These are phyloP conservation scores for Chrysochloris asiatica DNA, from an alignment of 2,113 vertebrate genomes.

Conservation along the genomic window DNA sequence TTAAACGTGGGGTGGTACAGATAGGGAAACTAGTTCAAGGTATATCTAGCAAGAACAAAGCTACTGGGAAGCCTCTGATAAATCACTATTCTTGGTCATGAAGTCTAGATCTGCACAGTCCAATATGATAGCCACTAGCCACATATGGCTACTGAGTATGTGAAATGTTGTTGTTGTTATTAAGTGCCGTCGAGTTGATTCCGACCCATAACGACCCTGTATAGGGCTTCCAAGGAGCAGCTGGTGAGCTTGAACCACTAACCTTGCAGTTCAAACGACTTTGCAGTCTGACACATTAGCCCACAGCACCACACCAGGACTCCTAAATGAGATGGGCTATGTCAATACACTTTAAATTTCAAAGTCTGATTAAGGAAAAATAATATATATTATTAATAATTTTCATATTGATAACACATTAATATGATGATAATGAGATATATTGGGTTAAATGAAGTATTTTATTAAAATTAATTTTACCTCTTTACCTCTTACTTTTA, in stretches of 20 bases:
- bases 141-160: not conserved
- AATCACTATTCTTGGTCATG: not conserved
- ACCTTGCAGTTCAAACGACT: too few species aligned
- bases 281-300: too few species aligned
- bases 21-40: not conserved
- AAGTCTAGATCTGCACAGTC: not conserved
- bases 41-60: not conserved
- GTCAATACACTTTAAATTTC: not conserved
- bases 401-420: not conserved
- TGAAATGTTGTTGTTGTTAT: not conserved
- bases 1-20: not conserved
- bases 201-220: too few species aligned
- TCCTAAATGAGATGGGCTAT: not conserved
- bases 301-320: too few species aligned
- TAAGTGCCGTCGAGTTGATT: too few species aligned
- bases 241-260: too few species aligned
- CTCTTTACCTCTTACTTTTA: not conserved
- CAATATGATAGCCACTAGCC: not conserved
- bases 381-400: not conserved
- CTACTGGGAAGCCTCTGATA: not conserved
- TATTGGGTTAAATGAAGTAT: not conserved
- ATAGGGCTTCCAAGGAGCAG: too few species aligned
- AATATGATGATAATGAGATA: not conserved
- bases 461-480: conserved; percentile 3
- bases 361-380: not conserved